Base-by-base conservation (phyloP, 2,113 vertebrate species). In the Chrysemys picta region DNA sequence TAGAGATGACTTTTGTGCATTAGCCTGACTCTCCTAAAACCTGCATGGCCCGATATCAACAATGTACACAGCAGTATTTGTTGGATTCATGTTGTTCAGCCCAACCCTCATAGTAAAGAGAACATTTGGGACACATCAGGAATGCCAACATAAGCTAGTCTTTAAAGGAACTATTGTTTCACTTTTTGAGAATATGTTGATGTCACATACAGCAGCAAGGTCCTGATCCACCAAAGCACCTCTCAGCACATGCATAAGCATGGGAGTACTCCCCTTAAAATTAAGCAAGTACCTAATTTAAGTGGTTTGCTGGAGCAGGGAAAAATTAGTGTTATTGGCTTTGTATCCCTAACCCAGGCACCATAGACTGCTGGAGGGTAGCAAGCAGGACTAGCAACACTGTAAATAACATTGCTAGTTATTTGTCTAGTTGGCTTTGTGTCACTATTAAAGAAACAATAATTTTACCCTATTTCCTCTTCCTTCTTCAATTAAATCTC, bases 361-460 rank as follows among this genome's bases (percentile, higher is more conserved):
- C 14, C 81, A 82, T 16, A 87, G 87, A 91, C 54, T 87, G 31
- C 42, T 84, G 86, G 84, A 93, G 25, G 62, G 24, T 7, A 76
- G 42, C 10, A 47, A 7, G 42, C 22, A 42, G 21, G 10, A 76
- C 35, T 76, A 76, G 11, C 24, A 27, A 78, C 10, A 14, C 75
- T 12, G 25, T 47, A 78, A 47, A 45, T 8, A 12, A 25, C 22
- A 78, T 78, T 42, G 49, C 38, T 21, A 80, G 25, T 13, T 3
- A 49, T 85, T 31, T 65, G 42, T 81, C 56, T 38, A 22, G 80
- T 14, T 42, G 1, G 2, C 17, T 65, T 27, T 50, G 38, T 83
- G 72, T 21, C 42, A 3, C 72, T 35, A 12, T 6, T 22, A 50
- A 16, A 52, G 78, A n/a, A 13, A 56, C 38, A 12, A 17, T 29